Evolutionary conservation across 2,888 invertebrate species (phyloP).

Genomic region (Pogonocherus hispidulus): DNA sequence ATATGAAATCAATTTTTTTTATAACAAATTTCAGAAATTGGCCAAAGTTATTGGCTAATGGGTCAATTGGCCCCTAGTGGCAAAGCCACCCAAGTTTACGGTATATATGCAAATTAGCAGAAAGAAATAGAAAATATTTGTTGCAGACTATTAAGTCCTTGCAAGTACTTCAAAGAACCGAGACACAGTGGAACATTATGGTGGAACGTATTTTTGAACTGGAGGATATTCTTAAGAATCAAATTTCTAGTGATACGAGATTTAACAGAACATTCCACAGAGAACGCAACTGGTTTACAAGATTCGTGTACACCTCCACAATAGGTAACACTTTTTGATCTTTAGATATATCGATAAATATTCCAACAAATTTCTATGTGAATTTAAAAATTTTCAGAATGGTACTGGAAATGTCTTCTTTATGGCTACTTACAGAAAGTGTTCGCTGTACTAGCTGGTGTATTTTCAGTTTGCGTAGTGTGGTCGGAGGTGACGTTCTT

Average conservation of each 20-base stretch:
- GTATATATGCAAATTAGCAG: no score
- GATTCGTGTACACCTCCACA: constrained; percentile 76
- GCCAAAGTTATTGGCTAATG: no score
- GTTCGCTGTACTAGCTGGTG: constrained; percentile 79
- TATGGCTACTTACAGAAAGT: constrained; percentile 83
- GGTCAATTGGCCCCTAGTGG: no score
- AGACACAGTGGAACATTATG: constrained; percentile 93
- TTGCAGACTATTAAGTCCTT: constrained; percentile 85
- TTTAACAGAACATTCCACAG: constrained; percentile 81
- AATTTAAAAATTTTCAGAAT: constrained; percentile 76
- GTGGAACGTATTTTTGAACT: constrained; percentile 84
- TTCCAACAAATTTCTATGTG: no score
- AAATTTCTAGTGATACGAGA: constrained; percentile 72
- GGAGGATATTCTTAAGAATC: constrained; percentile 90
- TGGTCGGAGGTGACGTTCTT: constrained; percentile 99
- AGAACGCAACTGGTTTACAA: constrained; percentile 72
- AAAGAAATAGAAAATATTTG: no score
- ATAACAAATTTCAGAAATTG: no score
- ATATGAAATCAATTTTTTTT: no score
- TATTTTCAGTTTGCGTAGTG: constrained; percentile 92
- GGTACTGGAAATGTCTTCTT: constrained; percentile 95
- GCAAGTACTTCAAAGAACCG: constrained; percentile 93
- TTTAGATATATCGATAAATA: no score
- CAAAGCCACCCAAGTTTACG: no score
- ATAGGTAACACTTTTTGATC: constrained; percentile 70